Conservation (phyloP, 2,888 invertebrate species). For the Caenorhabditis sinica region DNA sequence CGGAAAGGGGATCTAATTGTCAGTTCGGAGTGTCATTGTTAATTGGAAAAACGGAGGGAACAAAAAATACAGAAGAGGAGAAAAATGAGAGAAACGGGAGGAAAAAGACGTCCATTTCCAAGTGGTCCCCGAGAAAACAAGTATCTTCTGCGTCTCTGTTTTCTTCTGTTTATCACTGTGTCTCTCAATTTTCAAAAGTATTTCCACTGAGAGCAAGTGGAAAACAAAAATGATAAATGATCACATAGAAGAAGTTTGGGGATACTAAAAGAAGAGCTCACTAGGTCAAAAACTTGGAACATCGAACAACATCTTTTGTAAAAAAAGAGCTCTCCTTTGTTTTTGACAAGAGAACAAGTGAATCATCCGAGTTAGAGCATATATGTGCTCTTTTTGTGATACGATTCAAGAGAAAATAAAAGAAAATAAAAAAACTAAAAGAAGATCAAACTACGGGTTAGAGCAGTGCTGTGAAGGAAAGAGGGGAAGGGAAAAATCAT, state of each 20-base stretch:
- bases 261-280: not conserved
- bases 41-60: conserved; percentile 36
- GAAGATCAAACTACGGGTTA: not conserved
- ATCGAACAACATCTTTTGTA: not conserved
- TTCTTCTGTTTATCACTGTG: conserved; percentile 3
- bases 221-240: conserved; percentile 59
- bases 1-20: conserved; percentile 29
- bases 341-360: not conserved
- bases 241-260: conserved; percentile 4
- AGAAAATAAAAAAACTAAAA: not conserved
- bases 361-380: not conserved
- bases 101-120: conserved; percentile 9
- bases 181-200: conserved; percentile 8
- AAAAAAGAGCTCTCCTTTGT: not conserved
- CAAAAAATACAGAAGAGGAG: not conserved
- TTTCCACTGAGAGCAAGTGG: conserved; percentile 1
- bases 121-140: conserved; percentile 56
- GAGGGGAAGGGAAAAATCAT: not conserved
- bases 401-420: not conserved
- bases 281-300: not conserved
- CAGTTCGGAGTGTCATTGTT: conserved; percentile 41
- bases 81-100: conserved; percentile 14
- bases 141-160: conserved; percentile 43
- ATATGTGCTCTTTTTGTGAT: not conserved
- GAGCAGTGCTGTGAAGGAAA: not conserved